Conservation (phyloP, 2,797 vertebrate genomes). For the Distichodus sexfasciatus region DNA sequence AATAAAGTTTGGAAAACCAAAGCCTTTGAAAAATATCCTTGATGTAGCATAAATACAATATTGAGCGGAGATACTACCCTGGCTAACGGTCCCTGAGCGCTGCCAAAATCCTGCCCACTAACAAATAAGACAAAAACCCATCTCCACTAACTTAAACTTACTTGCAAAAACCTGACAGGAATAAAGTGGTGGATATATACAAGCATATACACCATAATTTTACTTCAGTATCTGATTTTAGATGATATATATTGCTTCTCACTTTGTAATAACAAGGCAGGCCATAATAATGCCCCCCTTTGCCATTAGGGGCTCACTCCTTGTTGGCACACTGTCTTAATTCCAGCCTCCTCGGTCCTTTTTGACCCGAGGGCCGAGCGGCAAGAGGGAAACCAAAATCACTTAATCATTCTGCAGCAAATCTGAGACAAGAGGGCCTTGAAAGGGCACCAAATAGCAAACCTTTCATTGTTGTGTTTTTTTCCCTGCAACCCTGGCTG, state of each 20-base stretch:
- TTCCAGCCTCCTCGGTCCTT: constrained; percentile 8
- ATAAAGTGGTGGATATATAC: too few species aligned
- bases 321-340: constrained; percentile 3
- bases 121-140: too few species aligned
- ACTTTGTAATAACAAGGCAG: constrained; percentile 12
- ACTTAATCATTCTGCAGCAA: constrained; percentile 41
- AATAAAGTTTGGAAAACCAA: too few species aligned
- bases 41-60: too few species aligned
- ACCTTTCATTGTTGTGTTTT: background rate
- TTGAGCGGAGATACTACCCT: too few species aligned
- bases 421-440: constrained; percentile 11
- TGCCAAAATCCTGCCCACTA: too few species aligned
- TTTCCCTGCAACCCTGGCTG: background rate
- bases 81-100: too few species aligned
- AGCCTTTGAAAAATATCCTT: too few species aligned
- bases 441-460: constrained; percentile 38
- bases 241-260: background rate
- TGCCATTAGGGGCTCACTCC: constrained; percentile 27
- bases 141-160: too few species aligned
- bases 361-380: constrained; percentile 8
- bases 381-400: background rate
- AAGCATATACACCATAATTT: too few species aligned
- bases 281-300: constrained; percentile 9
- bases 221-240: too few species aligned
- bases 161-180: too few species aligned